Evolutionary conservation across 2,797 vertebrate species (phyloP).

Genomic region (Poeciliopsis paucimaculata): DNA sequence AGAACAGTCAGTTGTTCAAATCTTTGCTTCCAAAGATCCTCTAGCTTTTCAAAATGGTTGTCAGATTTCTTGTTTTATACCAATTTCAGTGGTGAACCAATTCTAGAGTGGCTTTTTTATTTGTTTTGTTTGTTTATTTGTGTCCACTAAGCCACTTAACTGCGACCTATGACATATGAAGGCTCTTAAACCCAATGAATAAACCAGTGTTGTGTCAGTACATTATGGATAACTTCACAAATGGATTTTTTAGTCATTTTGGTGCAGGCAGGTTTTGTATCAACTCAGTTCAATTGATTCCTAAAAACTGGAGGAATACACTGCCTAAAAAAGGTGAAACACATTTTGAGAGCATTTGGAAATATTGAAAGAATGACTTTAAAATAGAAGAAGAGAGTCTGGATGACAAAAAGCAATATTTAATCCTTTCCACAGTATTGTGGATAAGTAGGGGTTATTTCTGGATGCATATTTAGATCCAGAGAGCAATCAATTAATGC

Average conservation of each 20-base stretch:
- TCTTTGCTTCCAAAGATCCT: neutral
- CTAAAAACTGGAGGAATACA: neutral
- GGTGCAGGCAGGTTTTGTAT: neutral
- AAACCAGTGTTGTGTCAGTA: neutral
- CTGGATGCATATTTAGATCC: neutral
- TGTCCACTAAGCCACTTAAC: neutral
- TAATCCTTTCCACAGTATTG: neutral
- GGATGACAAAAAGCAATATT: neutral
- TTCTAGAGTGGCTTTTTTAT: neutral
- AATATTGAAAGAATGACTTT: neutral
- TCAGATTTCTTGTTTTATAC: neutral
- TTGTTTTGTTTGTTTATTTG: neutral
- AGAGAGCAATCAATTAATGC: neutral
- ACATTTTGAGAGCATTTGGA: neutral
- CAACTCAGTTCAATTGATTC: neutral
- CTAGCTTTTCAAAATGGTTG: neutral
- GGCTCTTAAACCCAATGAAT: neutral
- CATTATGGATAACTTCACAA: neutral
- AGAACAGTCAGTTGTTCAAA: neutral
- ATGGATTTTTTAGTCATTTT: neutral
- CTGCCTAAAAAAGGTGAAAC: neutral
- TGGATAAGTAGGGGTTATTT: neutral
- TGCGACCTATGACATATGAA: neutral
- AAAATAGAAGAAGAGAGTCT: neutral
- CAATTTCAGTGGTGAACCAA: neutral